Conservation (phyloP, 2,797 vertebrate species). For the Pelodytes ibericus region DNA sequence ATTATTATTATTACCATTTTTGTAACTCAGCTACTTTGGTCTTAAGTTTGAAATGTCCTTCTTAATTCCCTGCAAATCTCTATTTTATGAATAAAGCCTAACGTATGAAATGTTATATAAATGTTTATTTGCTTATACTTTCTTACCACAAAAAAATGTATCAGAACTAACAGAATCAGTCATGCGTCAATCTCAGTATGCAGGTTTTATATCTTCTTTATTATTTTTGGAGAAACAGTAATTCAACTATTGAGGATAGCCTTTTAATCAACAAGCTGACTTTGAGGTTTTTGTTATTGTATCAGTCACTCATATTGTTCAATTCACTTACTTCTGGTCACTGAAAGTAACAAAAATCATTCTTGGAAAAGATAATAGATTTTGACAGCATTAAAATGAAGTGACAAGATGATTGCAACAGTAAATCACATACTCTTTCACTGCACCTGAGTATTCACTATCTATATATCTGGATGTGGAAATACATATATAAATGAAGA, state of each 20-base stretch:
- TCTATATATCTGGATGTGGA: not conserved
- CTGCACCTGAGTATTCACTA: constrained; percentile 43
- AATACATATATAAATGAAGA: not conserved
- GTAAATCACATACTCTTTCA: constrained; percentile 48
- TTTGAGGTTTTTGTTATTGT: constrained; percentile 50
- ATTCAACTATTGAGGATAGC: constrained; percentile 48
- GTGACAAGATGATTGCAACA: constrained; percentile 55
- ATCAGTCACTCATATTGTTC: constrained; percentile 55
- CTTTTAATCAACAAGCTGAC: constrained; percentile 45
- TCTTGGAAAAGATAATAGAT: constrained; percentile 59
- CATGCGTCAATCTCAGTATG: too few species aligned
- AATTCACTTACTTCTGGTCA: constrained; percentile 58
- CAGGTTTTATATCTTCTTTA: too few species aligned
- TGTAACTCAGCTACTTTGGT: too few species aligned
- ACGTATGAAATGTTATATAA: too few species aligned
- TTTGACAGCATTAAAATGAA: constrained; percentile 63
- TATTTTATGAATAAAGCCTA: too few species aligned
- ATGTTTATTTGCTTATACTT: too few species aligned
- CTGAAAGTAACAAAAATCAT: constrained; percentile 50
- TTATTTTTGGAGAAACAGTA: constrained; percentile 46
- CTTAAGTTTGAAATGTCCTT: too few species aligned
- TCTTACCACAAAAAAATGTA: too few species aligned
- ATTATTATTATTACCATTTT: too few species aligned
- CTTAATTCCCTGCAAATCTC: too few species aligned
- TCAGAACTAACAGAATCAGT: too few species aligned